phyloP scores from a whole-genome alignment of 2,797 vertebrate species.

The Enteromius paludinosus region DNA sequence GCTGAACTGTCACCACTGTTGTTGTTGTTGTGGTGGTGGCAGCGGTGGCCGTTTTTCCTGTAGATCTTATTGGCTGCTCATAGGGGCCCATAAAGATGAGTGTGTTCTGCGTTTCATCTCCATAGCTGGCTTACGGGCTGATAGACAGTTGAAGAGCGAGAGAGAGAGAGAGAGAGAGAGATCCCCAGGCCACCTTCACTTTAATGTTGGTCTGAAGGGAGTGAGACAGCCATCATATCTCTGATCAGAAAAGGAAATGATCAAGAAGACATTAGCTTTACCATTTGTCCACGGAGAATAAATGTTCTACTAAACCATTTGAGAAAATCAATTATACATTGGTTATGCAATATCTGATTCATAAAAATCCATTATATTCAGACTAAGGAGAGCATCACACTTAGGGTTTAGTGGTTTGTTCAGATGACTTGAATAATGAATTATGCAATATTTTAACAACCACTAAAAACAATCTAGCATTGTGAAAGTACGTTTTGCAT shows the following conservation, averaged over 20 bases:
- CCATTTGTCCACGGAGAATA: constrained; percentile 26
- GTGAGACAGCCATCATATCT: constrained; percentile 44
- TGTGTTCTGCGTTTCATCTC: constrained; percentile 56
- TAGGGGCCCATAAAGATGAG: constrained; percentile 61
- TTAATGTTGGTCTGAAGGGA: constrained; percentile 59
- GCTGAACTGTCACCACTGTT: constrained; percentile 53
- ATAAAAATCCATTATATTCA: not conserved
- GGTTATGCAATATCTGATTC: constrained; percentile 22
- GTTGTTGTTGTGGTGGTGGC: constrained; percentile 43
- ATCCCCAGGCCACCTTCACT: constrained; percentile 58
- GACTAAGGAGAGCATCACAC: not conserved
- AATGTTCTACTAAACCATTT: not conserved
- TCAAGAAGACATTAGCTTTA: constrained; percentile 36
- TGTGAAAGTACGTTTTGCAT: not conserved
- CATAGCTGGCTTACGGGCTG: constrained; percentile 36
- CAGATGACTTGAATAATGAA: not conserved
- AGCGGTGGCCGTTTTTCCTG: constrained; percentile 42
- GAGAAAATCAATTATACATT: constrained; percentile 14
- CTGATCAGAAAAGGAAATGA: constrained; percentile 52
- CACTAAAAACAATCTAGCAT: not conserved
- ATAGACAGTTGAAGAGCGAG: constrained; percentile 18
- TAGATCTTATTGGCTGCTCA: constrained; percentile 52
- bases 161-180: constrained; percentile 38
- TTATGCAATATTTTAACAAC: not conserved
- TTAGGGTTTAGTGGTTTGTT: not conserved